Evolutionary conservation across 2,113 vertebrate genomes (phyloP), one percentile per base, ranked within the genome.

Genomic region (Oncorhynchus masou): DNA sequence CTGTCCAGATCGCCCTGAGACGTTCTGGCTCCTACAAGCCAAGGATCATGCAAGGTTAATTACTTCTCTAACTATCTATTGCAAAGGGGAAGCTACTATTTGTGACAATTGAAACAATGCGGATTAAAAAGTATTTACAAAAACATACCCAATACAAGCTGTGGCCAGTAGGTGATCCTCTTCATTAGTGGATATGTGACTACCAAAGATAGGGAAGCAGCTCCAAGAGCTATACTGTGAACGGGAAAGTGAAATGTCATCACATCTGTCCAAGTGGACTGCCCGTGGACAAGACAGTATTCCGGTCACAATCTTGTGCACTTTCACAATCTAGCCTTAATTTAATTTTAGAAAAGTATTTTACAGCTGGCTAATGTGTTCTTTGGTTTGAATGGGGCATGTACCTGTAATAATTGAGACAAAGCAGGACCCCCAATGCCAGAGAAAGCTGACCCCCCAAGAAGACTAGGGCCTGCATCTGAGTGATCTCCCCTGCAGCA

Each of bases 91-190:
- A 20, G 0, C 4, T 22, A 9, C 66, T 24, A 60, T 2, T 74
- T 48, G 3, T 27, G 24, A 66, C 59, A 34, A 34, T 75, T 9
- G 2, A 70, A 54, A 74, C 20, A 62, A 3, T 6, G 19, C 2
- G 15, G 2, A 1, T 45, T 45, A 45, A 45, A 62, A 22, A 22
- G 59, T 60, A 16, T 3, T 24, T 62, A 16, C 39, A 12, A 45
- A 22, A 34, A 74, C 91, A 87, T 87, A 99, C 98, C 98, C 83
- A 99, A 81, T 68, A 94, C 89, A 15, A 99, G 77, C 83, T 99
- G 97, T 71, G 98, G 96, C 97, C 97, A 99, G 3, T 97, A 97
- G 0, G 97, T 98, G 86, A 99, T 87, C 91, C 97, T 96, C 90
- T 99, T 99, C 97, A 97, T 98, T 78, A 98, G 86, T 0, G 95